Base-by-base conservation (phyloP, 2,888 invertebrate genomes). In the Temnothorax unifasciatus region DNA sequence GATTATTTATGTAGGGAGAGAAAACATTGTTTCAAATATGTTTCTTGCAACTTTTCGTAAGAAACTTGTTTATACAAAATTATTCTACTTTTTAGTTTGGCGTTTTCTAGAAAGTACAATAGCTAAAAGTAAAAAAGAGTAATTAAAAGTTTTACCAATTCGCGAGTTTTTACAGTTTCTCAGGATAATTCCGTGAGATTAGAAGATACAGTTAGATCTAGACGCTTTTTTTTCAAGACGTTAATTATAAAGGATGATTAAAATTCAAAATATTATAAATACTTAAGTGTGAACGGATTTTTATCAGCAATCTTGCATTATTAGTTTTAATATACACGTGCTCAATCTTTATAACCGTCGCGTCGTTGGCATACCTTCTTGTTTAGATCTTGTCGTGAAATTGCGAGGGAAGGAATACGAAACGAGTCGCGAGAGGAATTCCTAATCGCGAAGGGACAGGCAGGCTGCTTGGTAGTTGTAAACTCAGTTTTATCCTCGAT, bases 381-480 rank as follows among this genome's bases (percentile, higher is more conserved):
- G 25, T 61, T 69, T 71, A 52, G 73, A 81, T 77, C 74, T 69
- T 66, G 66, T 63, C 11, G 59, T 57, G 21, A 83, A 87, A 84
- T 84, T 76, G 52, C 52, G 38, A 57, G 64, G 64, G 25, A 38
- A 34, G 61, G 83, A 86, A 86, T 83, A 82, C 83, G 75, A 89
- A 86, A 86, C 73, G 71, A 57, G 50, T 76, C 61, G 86, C 25
- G 86, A 84, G 61, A 83, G 76, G 90, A 90, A 88, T 89, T 86
- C 63, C 34, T 86, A 88, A 86, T 89, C 84, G 15, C 25, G 3
- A 9, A 18, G 3, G 34, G 50, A 52, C 11, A 77, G 25, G 11
- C 54, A 41, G 18, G 21, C 68, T 29, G 61, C 69, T 76, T 34
- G 66, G 59, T 38, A 57, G 69, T 77, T 77, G 79, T 61, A 71